Evolutionary conservation across 1,140 invertebrate species (phyloP).

Genomic region (Mya arenaria): DNA sequence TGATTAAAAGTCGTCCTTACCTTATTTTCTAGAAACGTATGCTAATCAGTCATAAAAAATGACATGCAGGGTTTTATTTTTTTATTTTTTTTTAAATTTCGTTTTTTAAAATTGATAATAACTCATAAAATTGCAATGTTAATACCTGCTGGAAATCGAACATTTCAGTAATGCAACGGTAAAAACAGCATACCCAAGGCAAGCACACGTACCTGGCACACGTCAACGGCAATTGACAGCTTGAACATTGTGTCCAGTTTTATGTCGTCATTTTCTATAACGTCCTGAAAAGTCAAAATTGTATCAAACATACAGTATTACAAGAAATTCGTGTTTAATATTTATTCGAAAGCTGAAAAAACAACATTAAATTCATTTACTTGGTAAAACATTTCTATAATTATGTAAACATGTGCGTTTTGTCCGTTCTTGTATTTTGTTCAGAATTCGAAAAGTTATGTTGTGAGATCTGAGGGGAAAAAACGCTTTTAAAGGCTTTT

Average conservation of each 20-base stretch:
- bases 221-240: constrained; percentile 48
- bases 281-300: too few species aligned
- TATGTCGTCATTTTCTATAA: constrained; percentile 60
- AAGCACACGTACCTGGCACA: constrained; percentile 57
- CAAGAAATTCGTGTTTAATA: too few species aligned
- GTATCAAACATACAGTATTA: too few species aligned
- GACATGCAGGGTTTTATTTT: background rate
- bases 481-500: too few species aligned
- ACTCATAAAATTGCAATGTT: background rate
- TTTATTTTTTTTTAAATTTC: background rate
- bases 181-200: background rate
- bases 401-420: too few species aligned
- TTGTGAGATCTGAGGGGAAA: too few species aligned
- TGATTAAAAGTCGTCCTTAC: background rate
- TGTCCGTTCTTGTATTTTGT: too few species aligned
- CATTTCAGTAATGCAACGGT: background rate
- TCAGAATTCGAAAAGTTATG: too few species aligned
- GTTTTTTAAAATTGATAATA: background rate
- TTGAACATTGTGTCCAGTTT: constrained; percentile 61
- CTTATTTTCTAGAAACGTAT: background rate
- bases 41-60: background rate
- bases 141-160: background rate
- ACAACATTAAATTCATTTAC: too few species aligned
- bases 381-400: too few species aligned
- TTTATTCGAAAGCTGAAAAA: too few species aligned